Conservation (phyloP, 2,113 vertebrate species). For the Thalassarche chlororhynchos region DNA sequence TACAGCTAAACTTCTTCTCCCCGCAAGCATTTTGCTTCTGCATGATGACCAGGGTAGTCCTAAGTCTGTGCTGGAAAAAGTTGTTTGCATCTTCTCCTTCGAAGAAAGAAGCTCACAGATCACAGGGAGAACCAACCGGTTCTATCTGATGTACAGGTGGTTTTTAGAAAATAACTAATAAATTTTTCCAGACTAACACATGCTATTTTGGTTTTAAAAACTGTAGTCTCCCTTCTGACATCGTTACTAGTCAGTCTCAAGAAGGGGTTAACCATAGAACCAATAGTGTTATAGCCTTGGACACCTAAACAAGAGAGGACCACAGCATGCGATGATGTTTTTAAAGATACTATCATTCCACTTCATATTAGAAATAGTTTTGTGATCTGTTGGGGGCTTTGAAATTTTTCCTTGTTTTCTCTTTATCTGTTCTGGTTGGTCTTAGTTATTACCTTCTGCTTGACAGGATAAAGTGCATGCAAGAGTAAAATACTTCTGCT, state of each 20-base stretch:
- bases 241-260: neutral
- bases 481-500: neutral
- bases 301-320: neutral
- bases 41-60: neutral
- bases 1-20: neutral
- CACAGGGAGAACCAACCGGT: neutral
- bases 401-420: neutral
- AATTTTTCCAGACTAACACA: neutral
- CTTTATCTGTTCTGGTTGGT: neutral
- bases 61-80: slow-evolving; percentile 38
- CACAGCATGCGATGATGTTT: neutral
- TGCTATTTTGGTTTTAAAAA: slow-evolving; percentile 18
- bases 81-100: neutral
- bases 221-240: neutral
- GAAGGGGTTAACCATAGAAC: neutral
- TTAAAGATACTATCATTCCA: neutral
- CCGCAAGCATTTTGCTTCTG: slow-evolving; percentile 30
- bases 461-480: neutral
- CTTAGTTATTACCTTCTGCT: neutral
- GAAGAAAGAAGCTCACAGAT: neutral
- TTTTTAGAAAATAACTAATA: slow-evolving; percentile 17
- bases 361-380: neutral
- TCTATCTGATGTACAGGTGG: neutral
- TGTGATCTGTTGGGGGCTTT: neutral
- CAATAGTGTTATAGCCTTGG: neutral